These are phyloP conservation scores for Gasterosteus nipponicus DNA, from an alignment of 2,113 vertebrate species.

Conservation along the genomic window DNA sequence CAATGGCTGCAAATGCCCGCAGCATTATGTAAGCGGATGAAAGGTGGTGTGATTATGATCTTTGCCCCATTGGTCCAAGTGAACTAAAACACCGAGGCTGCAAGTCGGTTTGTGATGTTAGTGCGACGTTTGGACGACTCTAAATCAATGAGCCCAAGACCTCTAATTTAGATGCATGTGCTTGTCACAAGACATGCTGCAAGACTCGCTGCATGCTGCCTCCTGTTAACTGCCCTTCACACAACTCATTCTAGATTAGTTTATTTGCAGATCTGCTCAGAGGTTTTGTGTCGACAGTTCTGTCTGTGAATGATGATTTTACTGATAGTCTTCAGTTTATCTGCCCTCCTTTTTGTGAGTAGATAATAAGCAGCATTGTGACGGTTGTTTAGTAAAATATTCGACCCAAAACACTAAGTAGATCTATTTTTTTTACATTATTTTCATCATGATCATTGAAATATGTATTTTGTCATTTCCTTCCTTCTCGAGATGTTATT, in stretches of 20 bases:
- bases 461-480: neutral
- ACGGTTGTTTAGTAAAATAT: conserved; percentile 1
- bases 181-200: conserved; percentile 69
- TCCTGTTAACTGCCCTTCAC: conserved; percentile 51
- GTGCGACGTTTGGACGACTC: neutral
- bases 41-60: conserved; percentile 34
- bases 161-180: conserved; percentile 42
- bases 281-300: neutral
- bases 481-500: neutral
- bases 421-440: neutral
- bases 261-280: neutral
- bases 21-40: conserved; percentile 58
- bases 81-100: neutral
- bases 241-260: conserved; percentile 51
- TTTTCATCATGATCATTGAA: neutral
- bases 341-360: neutral
- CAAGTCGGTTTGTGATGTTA: neutral
- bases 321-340: neutral
- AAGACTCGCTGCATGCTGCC: conserved; percentile 23
- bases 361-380: neutral
- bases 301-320: neutral
- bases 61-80: conserved; percentile 53
- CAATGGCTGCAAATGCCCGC: neutral
- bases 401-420: neutral
- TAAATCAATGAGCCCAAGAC: neutral